Conservation (phyloP, 2,113 vertebrate genomes). For the Gasterosteus nipponicus region DNA sequence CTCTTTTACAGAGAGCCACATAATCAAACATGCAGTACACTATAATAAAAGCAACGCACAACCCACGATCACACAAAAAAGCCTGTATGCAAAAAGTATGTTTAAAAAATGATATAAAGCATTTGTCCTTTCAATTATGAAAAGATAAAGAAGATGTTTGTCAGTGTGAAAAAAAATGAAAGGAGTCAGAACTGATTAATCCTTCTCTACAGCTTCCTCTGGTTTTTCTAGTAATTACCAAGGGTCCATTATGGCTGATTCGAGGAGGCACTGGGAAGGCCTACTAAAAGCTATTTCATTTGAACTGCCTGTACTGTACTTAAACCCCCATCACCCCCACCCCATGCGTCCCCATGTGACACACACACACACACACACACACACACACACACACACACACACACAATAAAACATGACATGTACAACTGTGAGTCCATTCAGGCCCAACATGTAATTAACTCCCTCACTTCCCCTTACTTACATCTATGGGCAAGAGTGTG, state of each 20-base stretch:
- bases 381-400: background rate
- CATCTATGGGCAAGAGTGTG: constrained; percentile 22
- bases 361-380: constrained; percentile 1
- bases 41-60: constrained; percentile 5
- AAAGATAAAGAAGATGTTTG: constrained; percentile 13
- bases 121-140: constrained; percentile 3
- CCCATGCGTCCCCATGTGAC: background rate
- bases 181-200: constrained; percentile 29
- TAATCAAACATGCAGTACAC: background rate
- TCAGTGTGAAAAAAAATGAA: constrained; percentile 24
- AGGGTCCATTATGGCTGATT: constrained; percentile 74
- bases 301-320: constrained; percentile 57
- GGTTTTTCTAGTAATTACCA: constrained; percentile 77
- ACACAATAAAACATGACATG: constrained; percentile 31
- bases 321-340: constrained; percentile 1
- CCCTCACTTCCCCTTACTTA: constrained; percentile 31
- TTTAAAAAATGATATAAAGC: background rate
- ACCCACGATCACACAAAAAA: background rate
- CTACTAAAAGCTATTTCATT: constrained; percentile 79
- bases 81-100: background rate
- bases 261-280: constrained; percentile 66
- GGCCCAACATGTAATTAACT: constrained; percentile 55
- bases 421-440: constrained; percentile 53
- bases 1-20: constrained; percentile 18
- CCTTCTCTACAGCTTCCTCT: constrained; percentile 33